These are phyloP conservation scores for Cyclura pinguis DNA, from an alignment of 2,797 vertebrate species.

Conservation along the genomic window DNA sequence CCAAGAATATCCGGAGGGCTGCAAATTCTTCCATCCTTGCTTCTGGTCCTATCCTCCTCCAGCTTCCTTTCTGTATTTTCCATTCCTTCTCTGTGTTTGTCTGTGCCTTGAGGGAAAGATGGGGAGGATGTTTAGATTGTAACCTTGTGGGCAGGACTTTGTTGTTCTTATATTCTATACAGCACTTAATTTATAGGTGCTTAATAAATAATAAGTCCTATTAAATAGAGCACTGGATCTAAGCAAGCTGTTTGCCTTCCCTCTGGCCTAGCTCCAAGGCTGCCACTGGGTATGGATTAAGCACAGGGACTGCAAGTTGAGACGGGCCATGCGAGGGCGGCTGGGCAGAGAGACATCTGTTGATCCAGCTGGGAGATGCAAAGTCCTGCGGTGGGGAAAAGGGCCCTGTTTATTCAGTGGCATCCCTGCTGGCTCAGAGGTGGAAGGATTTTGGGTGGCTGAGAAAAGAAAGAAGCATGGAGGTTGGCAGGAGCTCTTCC, in stretches of 20 bases:
- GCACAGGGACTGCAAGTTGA: slow-evolving; percentile 6
- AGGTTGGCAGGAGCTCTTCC: not conserved
- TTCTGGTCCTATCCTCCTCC: not conserved
- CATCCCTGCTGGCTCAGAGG: slow-evolving; percentile 33
- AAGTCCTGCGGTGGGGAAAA: not conserved
- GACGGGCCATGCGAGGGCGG: not conserved
- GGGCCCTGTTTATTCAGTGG: slow-evolving; percentile 31
- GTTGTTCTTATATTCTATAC: not conserved
- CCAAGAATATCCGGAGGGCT: not conserved
- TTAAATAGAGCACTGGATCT: slow-evolving; percentile 15
- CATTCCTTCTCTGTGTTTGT: not conserved
- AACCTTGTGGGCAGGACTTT: not conserved
- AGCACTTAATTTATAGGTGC: slow-evolving; percentile 26
- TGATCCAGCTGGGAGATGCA: slow-evolving; percentile 34
- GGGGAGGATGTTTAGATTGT: not conserved
- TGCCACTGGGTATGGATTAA: slow-evolving; percentile 17
- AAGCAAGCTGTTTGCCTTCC: slow-evolving; percentile 16
- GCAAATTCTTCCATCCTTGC: not conserved
- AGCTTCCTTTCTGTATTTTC: not conserved
- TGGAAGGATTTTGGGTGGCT: not conserved
- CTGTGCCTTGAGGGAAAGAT: too few relatives aligned
- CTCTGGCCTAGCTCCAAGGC: slow-evolving; percentile 26
- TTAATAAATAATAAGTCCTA: slow-evolving; percentile 32
- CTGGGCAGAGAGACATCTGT: not conserved
- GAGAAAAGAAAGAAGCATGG: slow-evolving; percentile 3